Evolutionary conservation across 2,888 invertebrate species (phyloP).

Genomic region (Apotomis betuletana): DNA sequence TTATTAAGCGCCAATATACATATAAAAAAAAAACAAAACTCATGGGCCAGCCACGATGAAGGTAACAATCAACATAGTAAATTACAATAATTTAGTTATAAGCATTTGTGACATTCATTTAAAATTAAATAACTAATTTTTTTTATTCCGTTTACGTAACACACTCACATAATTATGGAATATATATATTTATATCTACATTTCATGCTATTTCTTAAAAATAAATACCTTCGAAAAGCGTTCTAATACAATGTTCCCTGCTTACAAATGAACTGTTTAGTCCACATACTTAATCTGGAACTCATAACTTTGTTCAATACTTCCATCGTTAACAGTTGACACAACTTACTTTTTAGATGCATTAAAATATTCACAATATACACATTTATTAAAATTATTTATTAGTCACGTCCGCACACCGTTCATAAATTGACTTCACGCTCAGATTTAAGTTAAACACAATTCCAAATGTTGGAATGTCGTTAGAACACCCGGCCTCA

Average conservation of each 20-base stretch:
- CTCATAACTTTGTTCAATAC: constrained; percentile 18
- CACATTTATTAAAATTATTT: constrained; percentile 48
- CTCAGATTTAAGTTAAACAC: constrained; percentile 27
- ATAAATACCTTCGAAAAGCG: constrained; percentile 55
- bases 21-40: constrained; percentile 41
- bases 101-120: constrained; percentile 51
- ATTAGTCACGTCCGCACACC: constrained; percentile 35
- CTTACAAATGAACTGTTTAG: constrained; percentile 45
- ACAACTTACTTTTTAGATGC: constrained; percentile 46
- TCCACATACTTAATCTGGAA: constrained; percentile 36
- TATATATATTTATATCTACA: constrained; percentile 56
- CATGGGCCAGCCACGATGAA: constrained; percentile 63
- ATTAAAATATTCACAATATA: constrained; percentile 59
- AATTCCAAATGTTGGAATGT: constrained; percentile 41
- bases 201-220: constrained; percentile 52
- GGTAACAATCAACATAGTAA: constrained; percentile 46
- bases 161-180: constrained; percentile 54
- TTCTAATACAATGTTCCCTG: constrained; percentile 49
- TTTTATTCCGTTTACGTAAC: constrained; percentile 56
- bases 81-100: constrained; percentile 47
- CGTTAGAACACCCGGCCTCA: constrained; percentile 28
- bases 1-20: constrained; percentile 37
- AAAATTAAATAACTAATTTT: constrained; percentile 49
- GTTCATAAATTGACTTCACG: constrained; percentile 39
- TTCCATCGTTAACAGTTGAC: constrained; percentile 32